phyloP scores from a whole-genome alignment of 2,888 invertebrate genomes.

The Ormyrus labotus region DNA sequence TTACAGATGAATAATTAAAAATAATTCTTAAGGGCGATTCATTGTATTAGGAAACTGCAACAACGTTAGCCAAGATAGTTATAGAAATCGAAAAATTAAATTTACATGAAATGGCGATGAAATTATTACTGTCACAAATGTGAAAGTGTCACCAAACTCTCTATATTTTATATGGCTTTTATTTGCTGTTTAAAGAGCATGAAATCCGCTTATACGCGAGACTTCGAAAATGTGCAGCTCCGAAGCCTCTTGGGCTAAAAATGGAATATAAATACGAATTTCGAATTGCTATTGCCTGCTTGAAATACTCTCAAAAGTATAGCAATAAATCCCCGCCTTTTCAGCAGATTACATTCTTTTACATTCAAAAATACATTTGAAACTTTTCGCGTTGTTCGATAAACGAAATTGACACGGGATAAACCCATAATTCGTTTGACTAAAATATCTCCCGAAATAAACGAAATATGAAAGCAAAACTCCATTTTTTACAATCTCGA shows the following conservation, averaged over 20 bases:
- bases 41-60: neutral
- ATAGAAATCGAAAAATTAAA: neutral
- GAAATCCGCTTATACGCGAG: conserved; percentile 26
- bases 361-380: neutral
- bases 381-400: neutral
- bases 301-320: conserved; percentile 1
- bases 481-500: neutral
- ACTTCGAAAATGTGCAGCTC: neutral
- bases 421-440: neutral
- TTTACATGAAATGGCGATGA: neutral
- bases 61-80: neutral
- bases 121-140: neutral
- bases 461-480: neutral
- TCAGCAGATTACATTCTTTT: no score
- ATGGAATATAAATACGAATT: conserved; percentile 5
- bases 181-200: conserved; percentile 29
- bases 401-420: no score
- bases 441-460: neutral
- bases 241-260: neutral
- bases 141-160: neutral
- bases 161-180: conserved; percentile 12
- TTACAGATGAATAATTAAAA: neutral
- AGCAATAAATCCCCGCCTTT: neutral
- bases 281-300: neutral
- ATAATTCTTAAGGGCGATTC: neutral